phyloP scores from a whole-genome alignment of 92 coral and sea anemone species.

The Actinernus sp. region DNA sequence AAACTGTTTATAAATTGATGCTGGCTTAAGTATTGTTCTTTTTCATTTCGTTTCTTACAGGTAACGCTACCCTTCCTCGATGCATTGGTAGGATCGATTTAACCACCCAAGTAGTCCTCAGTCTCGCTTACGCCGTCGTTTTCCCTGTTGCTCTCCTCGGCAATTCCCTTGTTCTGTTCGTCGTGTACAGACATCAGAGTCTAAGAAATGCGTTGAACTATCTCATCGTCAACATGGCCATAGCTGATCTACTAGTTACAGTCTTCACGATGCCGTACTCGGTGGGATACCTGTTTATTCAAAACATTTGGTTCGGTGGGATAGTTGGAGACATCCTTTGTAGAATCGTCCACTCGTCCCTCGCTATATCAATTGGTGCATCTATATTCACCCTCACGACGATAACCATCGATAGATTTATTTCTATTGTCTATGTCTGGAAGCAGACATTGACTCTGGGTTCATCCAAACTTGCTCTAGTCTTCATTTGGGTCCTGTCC shows the following conservation, averaged over 20 bases:
- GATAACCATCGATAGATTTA: constrained; percentile 80
- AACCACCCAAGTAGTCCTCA: constrained; percentile 58
- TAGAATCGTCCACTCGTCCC: constrained; percentile 68
- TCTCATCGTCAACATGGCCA: constrained; percentile 87
- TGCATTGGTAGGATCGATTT: no score
- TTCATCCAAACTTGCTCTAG: constrained; percentile 69
- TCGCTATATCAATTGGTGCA: constrained; percentile 78
- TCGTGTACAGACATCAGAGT: constrained; percentile 82
- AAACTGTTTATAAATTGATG: no score
- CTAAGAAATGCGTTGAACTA: constrained; percentile 81
- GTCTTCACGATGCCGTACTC: constrained; percentile 85
- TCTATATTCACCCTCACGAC: constrained; percentile 80
- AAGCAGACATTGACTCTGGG: constrained; percentile 65
- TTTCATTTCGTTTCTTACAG: no score
- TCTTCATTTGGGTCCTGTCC: constrained; percentile 69
- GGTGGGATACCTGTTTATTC: constrained; percentile 57
- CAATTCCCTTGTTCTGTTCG: constrained; percentile 82
- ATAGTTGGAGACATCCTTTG: constrained; percentile 76
- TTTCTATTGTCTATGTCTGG: constrained; percentile 85
- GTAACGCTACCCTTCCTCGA: no score
- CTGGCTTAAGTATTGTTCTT: no score
- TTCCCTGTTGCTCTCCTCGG: constrained; percentile 87
- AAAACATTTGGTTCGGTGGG: constrained; percentile 80
- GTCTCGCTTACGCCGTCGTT: constrained; percentile 65
- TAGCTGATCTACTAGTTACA: constrained; percentile 83